Percentiles rank a stretch among this genome's conserved stretches.
These are phyloP conservation scores for Platynereis dumerilii DNA, from an alignment of 2,888 invertebrate species.

Conservation along the genomic window DNA sequence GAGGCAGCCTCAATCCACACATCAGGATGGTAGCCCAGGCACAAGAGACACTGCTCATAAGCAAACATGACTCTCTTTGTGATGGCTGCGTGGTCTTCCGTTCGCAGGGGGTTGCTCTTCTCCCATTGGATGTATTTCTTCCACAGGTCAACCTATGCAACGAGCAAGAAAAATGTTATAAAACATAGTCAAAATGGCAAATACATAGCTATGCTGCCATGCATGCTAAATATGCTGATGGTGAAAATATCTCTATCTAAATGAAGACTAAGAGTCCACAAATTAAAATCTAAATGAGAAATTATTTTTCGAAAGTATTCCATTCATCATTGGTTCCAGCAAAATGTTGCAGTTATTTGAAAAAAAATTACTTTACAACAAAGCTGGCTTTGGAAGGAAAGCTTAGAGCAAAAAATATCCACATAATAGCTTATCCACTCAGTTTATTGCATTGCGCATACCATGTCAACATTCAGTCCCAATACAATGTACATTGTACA, in stretches of 20 bases:
- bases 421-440: too few species aligned
- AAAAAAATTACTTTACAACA: too few species aligned
- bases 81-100: slow-evolving; percentile 92
- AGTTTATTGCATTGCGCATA: too few species aligned
- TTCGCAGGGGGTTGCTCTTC: slow-evolving; percentile 91
- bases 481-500: too few species aligned
- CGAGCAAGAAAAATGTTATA: not conserved
- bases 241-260: not conserved
- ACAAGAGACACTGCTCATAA: slow-evolving; percentile 95
- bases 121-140: slow-evolving; percentile 99
- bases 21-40: slow-evolving; percentile 96
- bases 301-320: too few species aligned
- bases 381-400: too few species aligned
- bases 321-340: too few species aligned
- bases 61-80: slow-evolving; percentile 97
- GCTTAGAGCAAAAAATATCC: too few species aligned
- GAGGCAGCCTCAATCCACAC: slow-evolving; percentile 97
- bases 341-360: too few species aligned
- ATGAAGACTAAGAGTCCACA: not conserved
- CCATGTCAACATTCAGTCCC: too few species aligned
- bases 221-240: not conserved
- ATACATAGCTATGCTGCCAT: too few species aligned
- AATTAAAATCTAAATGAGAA: too few species aligned
- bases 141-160: slow-evolving; percentile 89
- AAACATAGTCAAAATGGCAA: not conserved